A percentile compares a stretch with the other conserved stretches of the same genome.
These are phyloP conservation scores for Neodon shergylaensis DNA, from an alignment of 2,113 vertebrate genomes.

Conservation along the genomic window DNA sequence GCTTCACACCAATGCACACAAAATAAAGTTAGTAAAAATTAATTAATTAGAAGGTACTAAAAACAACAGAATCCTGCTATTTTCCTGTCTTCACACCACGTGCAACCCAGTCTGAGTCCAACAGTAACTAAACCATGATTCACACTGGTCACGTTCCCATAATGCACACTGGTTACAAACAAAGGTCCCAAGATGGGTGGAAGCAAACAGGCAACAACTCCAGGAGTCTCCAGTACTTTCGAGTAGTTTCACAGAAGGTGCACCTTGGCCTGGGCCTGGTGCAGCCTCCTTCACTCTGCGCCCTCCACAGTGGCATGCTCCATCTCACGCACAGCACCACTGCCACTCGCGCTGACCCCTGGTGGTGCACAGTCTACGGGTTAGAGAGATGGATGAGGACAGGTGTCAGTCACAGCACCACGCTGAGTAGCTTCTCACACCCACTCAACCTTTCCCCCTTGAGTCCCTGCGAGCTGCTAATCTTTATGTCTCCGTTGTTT, in stretches of 20 bases:
- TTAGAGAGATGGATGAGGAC: background rate
- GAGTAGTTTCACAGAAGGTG: background rate
- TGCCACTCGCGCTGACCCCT: no score
- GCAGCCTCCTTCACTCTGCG: background rate
- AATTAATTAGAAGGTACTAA: background rate
- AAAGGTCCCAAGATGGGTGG: no score
- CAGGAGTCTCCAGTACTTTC: background rate
- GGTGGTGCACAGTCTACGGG: background rate
- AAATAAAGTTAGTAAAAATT: background rate
- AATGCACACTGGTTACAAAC: background rate
- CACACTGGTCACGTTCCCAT: no score
- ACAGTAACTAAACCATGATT: no score
- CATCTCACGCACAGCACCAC: background rate
- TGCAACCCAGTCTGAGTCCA: background rate
- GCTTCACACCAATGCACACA: background rate
- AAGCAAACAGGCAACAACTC: background rate
- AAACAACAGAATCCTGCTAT: background rate
- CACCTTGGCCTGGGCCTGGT: no score
- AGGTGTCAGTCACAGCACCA: fast-evolving
- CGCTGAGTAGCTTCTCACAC: background rate
- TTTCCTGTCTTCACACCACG: background rate
- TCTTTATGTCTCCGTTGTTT: background rate
- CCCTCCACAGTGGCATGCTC: background rate
- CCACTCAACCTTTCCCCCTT: no score
- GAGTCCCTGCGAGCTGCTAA: no score